Evolutionary conservation across 2,797 vertebrate species (phyloP).

Genomic region (Urocyon cinereoargenteus): DNA sequence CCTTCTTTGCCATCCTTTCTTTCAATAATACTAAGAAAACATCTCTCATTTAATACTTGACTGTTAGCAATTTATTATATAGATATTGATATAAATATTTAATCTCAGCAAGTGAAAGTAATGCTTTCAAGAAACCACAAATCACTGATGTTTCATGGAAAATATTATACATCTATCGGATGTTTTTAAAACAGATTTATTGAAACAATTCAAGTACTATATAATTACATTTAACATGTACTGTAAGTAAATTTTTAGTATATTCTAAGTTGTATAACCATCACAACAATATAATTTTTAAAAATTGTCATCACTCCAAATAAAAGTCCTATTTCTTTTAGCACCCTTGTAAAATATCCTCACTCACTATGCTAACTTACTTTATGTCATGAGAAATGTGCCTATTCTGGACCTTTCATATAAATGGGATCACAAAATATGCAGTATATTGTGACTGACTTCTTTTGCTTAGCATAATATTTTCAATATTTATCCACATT

Average conservation of each 20-base stretch:
- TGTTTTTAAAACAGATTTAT: not conserved
- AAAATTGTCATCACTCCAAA: not conserved
- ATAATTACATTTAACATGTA: not conserved
- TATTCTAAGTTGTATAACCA: not conserved
- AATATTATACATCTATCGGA: not conserved
- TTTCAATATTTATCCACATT: not conserved
- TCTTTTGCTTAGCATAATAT: not conserved
- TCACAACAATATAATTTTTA: not conserved
- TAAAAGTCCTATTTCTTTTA: not conserved
- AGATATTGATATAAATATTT: constrained; percentile 32
- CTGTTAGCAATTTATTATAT: not conserved
- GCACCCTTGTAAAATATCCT: not conserved
- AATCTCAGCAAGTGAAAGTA: not conserved
- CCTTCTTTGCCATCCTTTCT: not conserved
- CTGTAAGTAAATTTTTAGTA: not conserved
- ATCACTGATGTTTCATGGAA: not conserved
- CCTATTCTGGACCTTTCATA: not conserved
- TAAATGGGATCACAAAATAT: not conserved
- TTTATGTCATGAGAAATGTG: not conserved
- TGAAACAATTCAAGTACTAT: not conserved
- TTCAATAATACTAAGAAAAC: not conserved
- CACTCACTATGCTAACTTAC: not conserved
- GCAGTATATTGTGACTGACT: not conserved
- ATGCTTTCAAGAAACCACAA: not conserved
- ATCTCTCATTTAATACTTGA: not conserved